Conservation (phyloP, 92 coral and sea anemone genomes). For the Paragorgia papillata region DNA sequence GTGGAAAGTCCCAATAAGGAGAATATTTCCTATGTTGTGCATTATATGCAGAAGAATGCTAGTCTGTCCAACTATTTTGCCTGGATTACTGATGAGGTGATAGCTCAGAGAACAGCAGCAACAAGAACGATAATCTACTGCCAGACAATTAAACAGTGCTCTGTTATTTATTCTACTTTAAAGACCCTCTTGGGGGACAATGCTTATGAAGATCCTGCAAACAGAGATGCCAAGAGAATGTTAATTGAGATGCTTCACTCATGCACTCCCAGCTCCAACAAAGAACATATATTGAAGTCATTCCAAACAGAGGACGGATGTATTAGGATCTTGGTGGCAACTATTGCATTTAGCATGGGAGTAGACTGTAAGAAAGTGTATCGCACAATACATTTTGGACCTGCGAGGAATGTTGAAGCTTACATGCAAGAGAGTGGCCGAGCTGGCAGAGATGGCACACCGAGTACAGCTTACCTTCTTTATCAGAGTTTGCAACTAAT, state of each 20-base stretch:
- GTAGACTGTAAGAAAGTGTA: slow-evolving; percentile 58
- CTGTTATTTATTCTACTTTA: slow-evolving; percentile 39
- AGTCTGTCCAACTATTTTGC: slow-evolving; percentile 4
- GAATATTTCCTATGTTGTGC: slow-evolving; percentile 21
- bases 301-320: slow-evolving; percentile 34
- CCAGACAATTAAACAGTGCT: slow-evolving; percentile 52
- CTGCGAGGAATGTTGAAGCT: slow-evolving; percentile 57
- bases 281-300: slow-evolving; percentile 45
- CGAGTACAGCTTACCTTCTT: slow-evolving; percentile 47
- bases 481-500: slow-evolving; percentile 44
- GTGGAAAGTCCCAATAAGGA: slow-evolving; percentile 21
- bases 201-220: slow-evolving; percentile 3
- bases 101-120: neutral
- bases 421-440: slow-evolving; percentile 72
- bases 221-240: slow-evolving; percentile 2
- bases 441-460: slow-evolving; percentile 67
- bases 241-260: slow-evolving; percentile 46
- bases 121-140: slow-evolving; percentile 35
- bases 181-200: slow-evolving; percentile 46
- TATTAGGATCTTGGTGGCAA: slow-evolving; percentile 56
- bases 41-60: slow-evolving; percentile 11
- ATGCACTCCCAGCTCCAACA: slow-evolving; percentile 33
- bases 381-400: slow-evolving; percentile 67
- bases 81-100: slow-evolving; percentile 32
- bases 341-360: slow-evolving; percentile 75